Conservation (phyloP, 2,888 invertebrate genomes). For the Cephus pygmeus region DNA sequence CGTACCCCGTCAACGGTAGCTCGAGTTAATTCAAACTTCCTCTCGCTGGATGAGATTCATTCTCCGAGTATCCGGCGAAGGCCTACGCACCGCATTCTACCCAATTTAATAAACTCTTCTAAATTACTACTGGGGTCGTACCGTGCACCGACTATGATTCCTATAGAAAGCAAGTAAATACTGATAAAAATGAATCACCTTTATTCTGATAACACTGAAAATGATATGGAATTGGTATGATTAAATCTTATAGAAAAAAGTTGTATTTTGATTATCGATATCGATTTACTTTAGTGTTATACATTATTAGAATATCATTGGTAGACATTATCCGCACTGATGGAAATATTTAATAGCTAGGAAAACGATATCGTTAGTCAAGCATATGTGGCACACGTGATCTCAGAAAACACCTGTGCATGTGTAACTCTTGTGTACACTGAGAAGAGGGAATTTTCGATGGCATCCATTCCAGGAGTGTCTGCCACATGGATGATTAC, state of each 20-base stretch:
- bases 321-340: not conserved
- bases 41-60: constrained; percentile 64
- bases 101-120: constrained; percentile 63
- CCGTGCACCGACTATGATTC: constrained; percentile 35
- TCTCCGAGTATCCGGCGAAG: constrained; percentile 62
- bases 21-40: constrained; percentile 63
- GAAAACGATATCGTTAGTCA: not conserved
- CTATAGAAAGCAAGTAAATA: constrained; percentile 36
- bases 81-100: constrained; percentile 63
- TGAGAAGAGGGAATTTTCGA: constrained; percentile 38
- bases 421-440: constrained; percentile 47
- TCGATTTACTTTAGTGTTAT: not conserved
- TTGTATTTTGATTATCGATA: not conserved
- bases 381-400: constrained; percentile 56
- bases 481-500: constrained; percentile 40
- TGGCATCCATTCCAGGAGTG: constrained; percentile 43
- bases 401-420: constrained; percentile 62
- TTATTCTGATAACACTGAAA: not conserved
- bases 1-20: constrained; percentile 36
- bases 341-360: not conserved
- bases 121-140: constrained; percentile 41
- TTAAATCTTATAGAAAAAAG: not conserved
- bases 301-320: not conserved
- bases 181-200: constrained; percentile 7
- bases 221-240: not conserved